These are phyloP conservation scores for Syngnathus floridae DNA, from an alignment of 2,113 vertebrate species.

Conservation along the genomic window DNA sequence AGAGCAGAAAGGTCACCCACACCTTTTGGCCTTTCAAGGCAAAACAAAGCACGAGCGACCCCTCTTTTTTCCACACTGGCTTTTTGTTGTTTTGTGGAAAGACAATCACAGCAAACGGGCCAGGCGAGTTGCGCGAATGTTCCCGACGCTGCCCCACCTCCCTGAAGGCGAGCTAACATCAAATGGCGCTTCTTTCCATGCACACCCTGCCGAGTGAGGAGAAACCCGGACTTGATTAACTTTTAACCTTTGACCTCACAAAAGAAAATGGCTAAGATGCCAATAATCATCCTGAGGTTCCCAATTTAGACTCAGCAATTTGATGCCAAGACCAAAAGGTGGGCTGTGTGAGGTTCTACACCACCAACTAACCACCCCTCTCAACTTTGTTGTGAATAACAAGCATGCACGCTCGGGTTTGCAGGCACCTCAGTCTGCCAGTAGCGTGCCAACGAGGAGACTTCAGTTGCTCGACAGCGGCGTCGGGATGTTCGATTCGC, in stretches of 20 bases:
- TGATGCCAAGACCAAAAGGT: too few species aligned
- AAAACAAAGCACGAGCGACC: conserved; percentile 55
- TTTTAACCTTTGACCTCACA: conserved; percentile 30
- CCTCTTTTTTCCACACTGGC: conserved; percentile 46
- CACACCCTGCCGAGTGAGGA: conserved; percentile 42
- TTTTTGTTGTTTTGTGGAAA: conserved; percentile 43
- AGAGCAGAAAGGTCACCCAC: conserved; percentile 64
- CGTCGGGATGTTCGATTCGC: conserved; percentile 18
- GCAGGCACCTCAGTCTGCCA: background rate
- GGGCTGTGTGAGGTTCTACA: conserved; percentile 4
- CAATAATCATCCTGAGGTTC: conserved; percentile 1
- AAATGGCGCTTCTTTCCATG: conserved; percentile 63
- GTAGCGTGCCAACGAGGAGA: background rate
- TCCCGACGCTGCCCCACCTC: conserved; percentile 55
- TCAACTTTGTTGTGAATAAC: background rate
- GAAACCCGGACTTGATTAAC: conserved; percentile 54
- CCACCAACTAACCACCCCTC: background rate
- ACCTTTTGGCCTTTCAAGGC: conserved; percentile 63
- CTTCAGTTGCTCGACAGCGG: background rate
- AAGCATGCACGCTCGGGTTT: background rate
- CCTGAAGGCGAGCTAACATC: conserved; percentile 68
- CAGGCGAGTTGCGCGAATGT: too few species aligned
- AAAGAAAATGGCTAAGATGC: conserved; percentile 16
- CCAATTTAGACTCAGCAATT: too few species aligned
- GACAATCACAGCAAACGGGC: conserved; percentile 40